Base-by-base conservation (phyloP, 2,113 vertebrate genomes). In the Telmatochromis sp. region DNA sequence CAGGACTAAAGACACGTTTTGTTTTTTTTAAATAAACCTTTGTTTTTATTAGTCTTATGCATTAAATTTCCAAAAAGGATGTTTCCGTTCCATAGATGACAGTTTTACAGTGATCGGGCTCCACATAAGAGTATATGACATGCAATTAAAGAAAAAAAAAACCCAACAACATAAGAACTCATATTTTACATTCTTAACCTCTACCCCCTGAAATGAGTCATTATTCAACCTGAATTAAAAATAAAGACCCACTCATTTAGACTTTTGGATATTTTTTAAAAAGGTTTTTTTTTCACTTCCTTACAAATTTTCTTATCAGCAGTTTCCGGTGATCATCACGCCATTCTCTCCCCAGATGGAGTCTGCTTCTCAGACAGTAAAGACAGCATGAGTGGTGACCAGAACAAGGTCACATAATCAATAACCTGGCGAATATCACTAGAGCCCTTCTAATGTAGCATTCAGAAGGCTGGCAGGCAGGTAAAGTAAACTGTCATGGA, bases 101-200 rank as follows among this genome's bases (percentile, higher is more conserved):
- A 91, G 89, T 93, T 96, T 89, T 95, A 96, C 95, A 95, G 95
- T 95, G 95, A 95, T 90, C 90, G 93, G 94, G 90, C 94, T 96
- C 90, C 89, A 96, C 94, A 91, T 78, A 86, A 47, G 86, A 95
- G 50, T 92, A 94, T 89, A 93, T 90, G 92, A 96, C 96, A 96
- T 96, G 96, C 96, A 95, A 33, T 86, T 88, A 93, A 95, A 81
- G 85, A 88, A 92, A 89, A 78, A 81, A 17, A 4, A 31, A 6
- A 28, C 1, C 79, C 79, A 81, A 88, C 53, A 91, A 54, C 82
- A 88, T 85, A 82, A 92, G 19, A 94, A 92, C 81, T 87, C 65
- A 91, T 89, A 91, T 81, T 94, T 88, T 94, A 95, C 90, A 95
- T 94, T 96, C 80, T 93, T 87, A 86, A 92, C 87, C 82, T 90